Conservation (phyloP, 2,113 vertebrate genomes). For the Alouatta palliata region DNA sequence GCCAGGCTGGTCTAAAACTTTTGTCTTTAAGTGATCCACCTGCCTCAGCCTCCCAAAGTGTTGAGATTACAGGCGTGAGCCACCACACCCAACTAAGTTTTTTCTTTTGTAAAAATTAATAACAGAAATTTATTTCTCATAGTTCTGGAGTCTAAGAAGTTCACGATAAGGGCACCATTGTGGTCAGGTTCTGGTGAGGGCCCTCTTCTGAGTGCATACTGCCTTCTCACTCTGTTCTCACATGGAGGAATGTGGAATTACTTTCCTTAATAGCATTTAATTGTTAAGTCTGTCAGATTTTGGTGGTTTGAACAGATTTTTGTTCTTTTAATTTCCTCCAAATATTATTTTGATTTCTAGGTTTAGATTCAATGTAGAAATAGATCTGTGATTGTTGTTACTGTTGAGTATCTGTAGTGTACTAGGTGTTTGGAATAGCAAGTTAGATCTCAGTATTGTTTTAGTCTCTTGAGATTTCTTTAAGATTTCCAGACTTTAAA, state of each 20-base stretch:
- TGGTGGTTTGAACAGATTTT: not conserved
- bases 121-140: not conserved
- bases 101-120: too few relatives aligned
- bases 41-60: too few relatives aligned
- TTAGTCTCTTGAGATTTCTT: not conserved
- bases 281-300: not conserved
- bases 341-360: slow-evolving; percentile 21
- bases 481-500: slow-evolving; percentile 1
- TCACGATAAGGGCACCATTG: too few relatives aligned
- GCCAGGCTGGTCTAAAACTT: too few relatives aligned
- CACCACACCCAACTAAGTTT: too few relatives aligned
- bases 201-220: not conserved
- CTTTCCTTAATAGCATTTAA: not conserved
- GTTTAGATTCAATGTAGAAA: not conserved
- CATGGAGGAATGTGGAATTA: not conserved
- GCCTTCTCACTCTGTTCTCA: not conserved
- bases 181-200: too few relatives aligned
- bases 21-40: too few relatives aligned
- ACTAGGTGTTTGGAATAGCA: not conserved
- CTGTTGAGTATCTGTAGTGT: not conserved
- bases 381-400: not conserved
- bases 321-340: not conserved
- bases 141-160: not conserved
- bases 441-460: slow-evolving; percentile 27
- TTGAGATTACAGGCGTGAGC: too few relatives aligned